phyloP scores from a whole-genome alignment of 2,888 invertebrate species.

The Cantharis lateralis region DNA sequence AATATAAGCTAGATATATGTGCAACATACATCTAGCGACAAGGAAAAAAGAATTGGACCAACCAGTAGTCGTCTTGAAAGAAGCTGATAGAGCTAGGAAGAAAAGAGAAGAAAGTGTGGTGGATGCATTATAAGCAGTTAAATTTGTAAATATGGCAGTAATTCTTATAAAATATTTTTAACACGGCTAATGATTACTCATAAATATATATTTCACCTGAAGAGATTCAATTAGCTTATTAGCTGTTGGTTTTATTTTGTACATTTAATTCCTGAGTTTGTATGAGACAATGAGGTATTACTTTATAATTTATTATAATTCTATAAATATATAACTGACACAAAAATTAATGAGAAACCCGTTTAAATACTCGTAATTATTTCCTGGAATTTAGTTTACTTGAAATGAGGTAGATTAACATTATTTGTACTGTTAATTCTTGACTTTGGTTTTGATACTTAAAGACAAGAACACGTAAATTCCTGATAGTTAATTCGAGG shows the following conservation, averaged over 20 bases:
- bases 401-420: conserved; percentile 32
- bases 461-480: conserved; percentile 21
- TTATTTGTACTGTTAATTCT: conserved; percentile 29
- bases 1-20: not conserved
- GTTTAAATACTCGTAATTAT: conserved; percentile 23
- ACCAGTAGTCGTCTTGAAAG: not conserved
- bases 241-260: conserved; percentile 25
- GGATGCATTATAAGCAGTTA: not conserved
- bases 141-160: conserved; percentile 12
- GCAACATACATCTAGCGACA: not conserved
- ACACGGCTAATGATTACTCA: conserved; percentile 21
- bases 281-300: conserved; percentile 18
- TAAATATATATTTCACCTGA: conserved; percentile 20
- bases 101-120: not conserved
- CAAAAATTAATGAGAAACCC: conserved; percentile 19
- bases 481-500: conserved; percentile 28
- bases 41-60: not conserved
- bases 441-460: conserved; percentile 33
- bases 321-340: conserved; percentile 13
- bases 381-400: conserved; percentile 23
- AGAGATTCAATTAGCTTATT: conserved; percentile 28
- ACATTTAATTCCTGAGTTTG: conserved; percentile 32
- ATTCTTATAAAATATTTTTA: conserved; percentile 11
- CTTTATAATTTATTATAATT: not conserved
- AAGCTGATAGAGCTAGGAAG: not conserved